These are phyloP conservation scores for Chrysolina oricalcia DNA, from an alignment of 2,888 invertebrate genomes.

Conservation along the genomic window DNA sequence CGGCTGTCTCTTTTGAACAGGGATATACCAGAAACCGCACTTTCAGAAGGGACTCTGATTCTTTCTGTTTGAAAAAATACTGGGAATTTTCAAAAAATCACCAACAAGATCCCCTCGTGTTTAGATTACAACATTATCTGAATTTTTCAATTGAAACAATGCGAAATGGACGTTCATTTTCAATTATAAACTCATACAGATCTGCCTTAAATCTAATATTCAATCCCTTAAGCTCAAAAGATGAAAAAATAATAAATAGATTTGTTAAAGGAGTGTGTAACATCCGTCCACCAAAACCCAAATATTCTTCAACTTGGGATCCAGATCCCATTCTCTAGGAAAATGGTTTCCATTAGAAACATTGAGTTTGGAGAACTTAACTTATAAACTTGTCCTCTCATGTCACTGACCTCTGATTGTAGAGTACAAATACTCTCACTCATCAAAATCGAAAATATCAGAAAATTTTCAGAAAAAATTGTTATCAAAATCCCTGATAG, in stretches of 20 bases:
- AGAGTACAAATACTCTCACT: constrained; percentile 27
- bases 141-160: constrained; percentile 28
- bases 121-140: constrained; percentile 30
- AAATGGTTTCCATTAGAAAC: no score
- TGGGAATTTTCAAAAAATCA: constrained; percentile 33
- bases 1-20: constrained; percentile 24
- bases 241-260: constrained; percentile 56
- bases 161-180: no score
- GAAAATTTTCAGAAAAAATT: background rate
- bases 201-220: no score
- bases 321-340: constrained; percentile 50
- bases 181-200: no score
- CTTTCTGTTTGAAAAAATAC: constrained; percentile 30
- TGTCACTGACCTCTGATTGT: constrained; percentile 17
- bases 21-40: constrained; percentile 26
- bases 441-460: constrained; percentile 10
- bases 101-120: constrained; percentile 15
- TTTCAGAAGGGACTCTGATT: constrained; percentile 33
- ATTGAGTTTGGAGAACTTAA: constrained; percentile 19
- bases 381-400: constrained; percentile 28
- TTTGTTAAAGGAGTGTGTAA: no score
- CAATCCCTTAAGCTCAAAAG: constrained; percentile 7
- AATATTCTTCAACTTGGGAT: constrained; percentile 57
- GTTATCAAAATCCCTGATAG: background rate
- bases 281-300: constrained; percentile 52